Evolutionary conservation across 1,140 invertebrate genomes (phyloP).

Genomic region (Pectinophora gossypiella): DNA sequence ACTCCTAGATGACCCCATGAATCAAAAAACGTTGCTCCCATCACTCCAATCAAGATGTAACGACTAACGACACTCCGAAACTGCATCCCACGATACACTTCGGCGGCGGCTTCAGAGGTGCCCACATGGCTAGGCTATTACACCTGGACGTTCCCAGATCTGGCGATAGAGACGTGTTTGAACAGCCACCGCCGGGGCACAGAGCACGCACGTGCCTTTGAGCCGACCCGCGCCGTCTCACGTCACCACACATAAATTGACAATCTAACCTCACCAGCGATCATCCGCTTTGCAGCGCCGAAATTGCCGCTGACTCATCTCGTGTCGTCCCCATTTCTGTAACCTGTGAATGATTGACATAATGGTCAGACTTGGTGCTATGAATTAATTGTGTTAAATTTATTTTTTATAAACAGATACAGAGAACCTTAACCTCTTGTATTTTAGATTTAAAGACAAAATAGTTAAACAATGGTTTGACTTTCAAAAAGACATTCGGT

Average conservation of each 20-base stretch:
- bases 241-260: conserved; percentile 55
- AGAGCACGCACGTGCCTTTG: conserved; percentile 65
- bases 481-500: too few species aligned
- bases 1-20: too few species aligned
- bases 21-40: conserved; percentile 26
- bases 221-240: conserved; percentile 41
- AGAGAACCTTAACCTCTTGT: too few species aligned
- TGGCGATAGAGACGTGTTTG: conserved; percentile 53
- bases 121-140: conserved; percentile 56
- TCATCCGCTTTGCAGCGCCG: conserved; percentile 1
- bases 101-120: conserved; percentile 45
- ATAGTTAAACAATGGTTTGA: too few species aligned
- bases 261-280: conserved; percentile 41
- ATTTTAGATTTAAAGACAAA: too few species aligned
- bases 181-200: conserved; percentile 40
- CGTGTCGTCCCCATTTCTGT: too few species aligned
- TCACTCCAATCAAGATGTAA: conserved; percentile 3
- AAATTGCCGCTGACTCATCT: neutral
- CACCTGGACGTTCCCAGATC: conserved; percentile 58
- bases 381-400: too few species aligned
- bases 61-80: conserved; percentile 30
- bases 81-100: conserved; percentile 10
- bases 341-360: too few species aligned
- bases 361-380: too few species aligned
- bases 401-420: too few species aligned